Percentiles rank a stretch among this genome's conserved stretches.
Conservation (phyloP, 2,888 invertebrate species). For the Machimus atricapillus region DNA sequence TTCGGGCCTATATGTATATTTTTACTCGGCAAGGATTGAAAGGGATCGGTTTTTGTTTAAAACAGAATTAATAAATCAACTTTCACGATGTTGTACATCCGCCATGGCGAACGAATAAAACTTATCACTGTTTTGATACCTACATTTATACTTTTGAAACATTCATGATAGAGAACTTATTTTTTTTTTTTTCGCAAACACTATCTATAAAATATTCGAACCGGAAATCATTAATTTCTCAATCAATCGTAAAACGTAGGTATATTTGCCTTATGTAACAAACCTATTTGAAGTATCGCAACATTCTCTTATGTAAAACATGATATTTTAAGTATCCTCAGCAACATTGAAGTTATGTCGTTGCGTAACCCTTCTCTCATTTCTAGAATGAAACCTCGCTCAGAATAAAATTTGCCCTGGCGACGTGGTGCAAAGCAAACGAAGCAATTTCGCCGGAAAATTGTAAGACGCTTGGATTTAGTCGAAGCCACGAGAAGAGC, state of each 20-base stretch:
- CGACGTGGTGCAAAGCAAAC: neutral
- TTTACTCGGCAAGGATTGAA: too few species aligned
- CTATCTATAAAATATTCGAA: too few species aligned
- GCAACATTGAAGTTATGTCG: neutral
- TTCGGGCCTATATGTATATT: too few species aligned
- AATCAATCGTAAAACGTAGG: neutral
- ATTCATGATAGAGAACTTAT: too few species aligned
- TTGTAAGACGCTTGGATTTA: neutral
- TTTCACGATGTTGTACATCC: too few species aligned
- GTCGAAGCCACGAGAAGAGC: neutral
- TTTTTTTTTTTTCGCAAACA: too few species aligned
- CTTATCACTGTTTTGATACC: too few species aligned
- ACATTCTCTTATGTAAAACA: neutral
- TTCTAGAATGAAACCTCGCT: neutral
- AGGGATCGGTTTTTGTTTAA: too few species aligned
- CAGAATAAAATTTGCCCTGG: neutral
- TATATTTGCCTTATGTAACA: neutral
- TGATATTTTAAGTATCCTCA: neutral
- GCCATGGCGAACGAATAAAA: too few species aligned
- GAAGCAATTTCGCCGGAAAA: neutral
- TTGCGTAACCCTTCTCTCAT: neutral
- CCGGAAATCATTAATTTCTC: too few species aligned
- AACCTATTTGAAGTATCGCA: neutral
- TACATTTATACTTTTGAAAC: too few species aligned
- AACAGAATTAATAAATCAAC: too few species aligned